Evolutionary conservation across 2,113 vertebrate genomes (phyloP).

Genomic region (Motacilla tschutschensis): DNA sequence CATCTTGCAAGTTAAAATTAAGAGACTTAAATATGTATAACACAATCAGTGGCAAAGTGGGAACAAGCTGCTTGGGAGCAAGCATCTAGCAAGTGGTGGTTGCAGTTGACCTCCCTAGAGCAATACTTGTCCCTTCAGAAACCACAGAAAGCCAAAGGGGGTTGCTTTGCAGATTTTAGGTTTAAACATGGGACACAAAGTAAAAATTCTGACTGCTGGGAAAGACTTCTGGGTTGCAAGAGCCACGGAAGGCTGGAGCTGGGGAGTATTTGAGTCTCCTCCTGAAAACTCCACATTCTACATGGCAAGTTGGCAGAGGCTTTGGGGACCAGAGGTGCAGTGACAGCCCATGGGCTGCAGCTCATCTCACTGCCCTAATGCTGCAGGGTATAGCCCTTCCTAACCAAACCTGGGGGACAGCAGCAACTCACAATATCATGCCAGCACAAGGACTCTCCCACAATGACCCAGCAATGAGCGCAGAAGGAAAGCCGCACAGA

Average conservation of each 20-base stretch:
- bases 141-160: neutral
- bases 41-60: neutral
- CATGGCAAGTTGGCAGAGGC: neutral
- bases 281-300: neutral
- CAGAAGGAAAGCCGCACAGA: conserved; percentile 2
- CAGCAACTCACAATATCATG: neutral
- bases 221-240: neutral
- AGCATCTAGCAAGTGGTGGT: neutral
- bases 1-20: neutral
- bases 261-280: neutral
- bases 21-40: neutral
- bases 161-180: neutral
- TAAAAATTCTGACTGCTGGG: neutral
- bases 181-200: neutral
- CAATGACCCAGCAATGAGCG: neutral
- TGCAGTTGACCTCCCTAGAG: neutral
- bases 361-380: neutral
- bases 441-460: neutral
- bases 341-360: neutral
- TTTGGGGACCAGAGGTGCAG: neutral
- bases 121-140: neutral
- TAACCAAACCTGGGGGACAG: neutral
- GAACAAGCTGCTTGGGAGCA: neutral
- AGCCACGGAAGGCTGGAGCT: neutral
- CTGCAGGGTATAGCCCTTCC: neutral